These are phyloP conservation scores for Balaeniceps rex DNA, from an alignment of 2,113 vertebrate species.

Conservation along the genomic window DNA sequence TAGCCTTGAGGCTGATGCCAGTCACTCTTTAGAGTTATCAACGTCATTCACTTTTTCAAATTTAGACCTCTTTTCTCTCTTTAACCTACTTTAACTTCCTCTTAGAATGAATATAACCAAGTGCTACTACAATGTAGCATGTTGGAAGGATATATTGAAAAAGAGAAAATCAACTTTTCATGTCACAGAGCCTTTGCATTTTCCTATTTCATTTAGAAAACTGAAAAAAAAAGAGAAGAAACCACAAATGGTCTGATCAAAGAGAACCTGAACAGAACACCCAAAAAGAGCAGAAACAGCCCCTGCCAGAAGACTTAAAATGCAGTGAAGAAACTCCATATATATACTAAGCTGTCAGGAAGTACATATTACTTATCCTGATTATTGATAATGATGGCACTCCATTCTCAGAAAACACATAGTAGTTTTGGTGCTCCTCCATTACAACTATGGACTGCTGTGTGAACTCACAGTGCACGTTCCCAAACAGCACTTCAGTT, in stretches of 20 bases:
- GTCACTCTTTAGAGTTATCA: not conserved
- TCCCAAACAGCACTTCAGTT: not conserved
- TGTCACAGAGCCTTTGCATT: not conserved
- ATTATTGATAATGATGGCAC: not conserved
- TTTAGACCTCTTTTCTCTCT: not conserved
- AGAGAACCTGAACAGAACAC: not conserved
- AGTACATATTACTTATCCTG: not conserved
- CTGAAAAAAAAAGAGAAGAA: not conserved
- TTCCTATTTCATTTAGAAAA: not conserved
- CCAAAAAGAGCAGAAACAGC: not conserved
- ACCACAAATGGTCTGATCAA: not conserved
- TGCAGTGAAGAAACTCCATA: not conserved
- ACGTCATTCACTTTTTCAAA: conserved; percentile 2
- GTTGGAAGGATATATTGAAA: not conserved
- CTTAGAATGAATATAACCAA: not conserved
- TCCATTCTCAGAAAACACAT: not conserved
- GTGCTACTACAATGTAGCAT: not conserved
- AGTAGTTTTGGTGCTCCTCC: not conserved
- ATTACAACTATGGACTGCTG: not conserved
- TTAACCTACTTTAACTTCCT: conserved; percentile 7
- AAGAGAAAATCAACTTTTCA: not conserved
- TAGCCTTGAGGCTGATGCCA: not conserved
- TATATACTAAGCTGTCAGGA: not conserved
- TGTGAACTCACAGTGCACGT: not conserved
- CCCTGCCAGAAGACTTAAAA: not conserved